Evolutionary conservation across 2,113 vertebrate genomes (phyloP).

Genomic region (Tragelaphus buxtoni): DNA sequence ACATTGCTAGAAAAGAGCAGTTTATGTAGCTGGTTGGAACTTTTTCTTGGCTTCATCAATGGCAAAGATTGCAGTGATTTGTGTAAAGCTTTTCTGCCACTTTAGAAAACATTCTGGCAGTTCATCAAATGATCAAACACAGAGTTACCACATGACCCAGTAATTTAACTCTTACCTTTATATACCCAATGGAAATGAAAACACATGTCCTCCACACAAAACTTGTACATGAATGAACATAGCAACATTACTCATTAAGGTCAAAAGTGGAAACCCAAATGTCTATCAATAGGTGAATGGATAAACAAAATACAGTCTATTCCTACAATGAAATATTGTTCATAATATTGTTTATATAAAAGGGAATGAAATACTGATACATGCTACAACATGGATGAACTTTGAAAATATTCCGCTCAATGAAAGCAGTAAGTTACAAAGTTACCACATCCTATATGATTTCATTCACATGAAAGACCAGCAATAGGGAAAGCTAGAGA

Average conservation of each 20-base stretch:
- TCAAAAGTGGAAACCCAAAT: not conserved
- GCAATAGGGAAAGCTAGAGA: not conserved
- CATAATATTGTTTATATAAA: not conserved
- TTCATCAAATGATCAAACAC: not conserved
- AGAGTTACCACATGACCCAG: not conserved
- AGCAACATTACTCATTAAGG: not conserved
- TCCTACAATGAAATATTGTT: not conserved
- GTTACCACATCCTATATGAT: not conserved
- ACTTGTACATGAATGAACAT: not conserved
- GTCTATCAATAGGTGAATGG: not conserved
- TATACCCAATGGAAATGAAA: not conserved
- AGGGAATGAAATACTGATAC: not conserved
- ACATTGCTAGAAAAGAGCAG: not conserved
- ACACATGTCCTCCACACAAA: not conserved
- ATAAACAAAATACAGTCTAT: not conserved
- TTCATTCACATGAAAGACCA: not conserved
- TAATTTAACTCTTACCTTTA: not conserved
- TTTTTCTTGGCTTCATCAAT: not conserved
- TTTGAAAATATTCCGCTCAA: not conserved
- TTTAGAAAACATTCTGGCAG: not conserved
- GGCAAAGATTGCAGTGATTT: not conserved
- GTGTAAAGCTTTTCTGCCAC: not conserved
- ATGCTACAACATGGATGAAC: not conserved
- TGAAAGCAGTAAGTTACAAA: not conserved
- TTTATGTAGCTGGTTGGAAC: not conserved